phyloP scores from a whole-genome alignment of 2,888 invertebrate species.

The Bombylius major region DNA sequence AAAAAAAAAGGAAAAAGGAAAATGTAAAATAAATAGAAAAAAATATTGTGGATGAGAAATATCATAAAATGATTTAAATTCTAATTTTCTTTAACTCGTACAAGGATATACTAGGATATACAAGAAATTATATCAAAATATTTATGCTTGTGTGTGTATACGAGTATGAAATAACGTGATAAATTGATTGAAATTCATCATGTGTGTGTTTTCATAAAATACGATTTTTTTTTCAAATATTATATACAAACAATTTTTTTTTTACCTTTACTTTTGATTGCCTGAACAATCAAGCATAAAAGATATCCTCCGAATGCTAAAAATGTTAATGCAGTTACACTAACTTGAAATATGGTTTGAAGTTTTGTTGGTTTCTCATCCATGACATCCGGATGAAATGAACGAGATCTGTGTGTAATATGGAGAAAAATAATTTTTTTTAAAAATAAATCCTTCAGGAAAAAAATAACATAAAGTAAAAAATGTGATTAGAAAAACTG shows the following conservation, averaged over 20 bases:
- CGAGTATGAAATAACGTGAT: no score
- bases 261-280: slow-evolving; percentile 52
- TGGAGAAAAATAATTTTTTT: not conserved
- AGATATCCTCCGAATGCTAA: slow-evolving; percentile 76
- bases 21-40: not conserved
- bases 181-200: no score
- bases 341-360: slow-evolving; percentile 62
- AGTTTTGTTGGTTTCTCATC: slow-evolving; percentile 47
- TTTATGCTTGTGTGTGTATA: no score
- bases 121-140: no score
- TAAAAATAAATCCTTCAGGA: not conserved
- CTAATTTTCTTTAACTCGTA: no score
- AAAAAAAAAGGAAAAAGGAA: not conserved
- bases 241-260: slow-evolving; percentile 5
- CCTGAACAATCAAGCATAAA: slow-evolving; percentile 61
- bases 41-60: not conserved
- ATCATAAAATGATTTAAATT: no score
- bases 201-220: no score
- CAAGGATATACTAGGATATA: no score
- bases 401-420: not conserved
- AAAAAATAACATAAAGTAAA: no score
- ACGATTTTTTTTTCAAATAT: not conserved
- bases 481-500: no score
- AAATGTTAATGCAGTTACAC: slow-evolving; percentile 67
- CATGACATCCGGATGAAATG: slow-evolving; percentile 26